Evolutionary conservation across 1,140 invertebrate genomes (phyloP), one percentile per base, ranked within the genome.

Genomic region (Cardiocondyla obscurior): DNA sequence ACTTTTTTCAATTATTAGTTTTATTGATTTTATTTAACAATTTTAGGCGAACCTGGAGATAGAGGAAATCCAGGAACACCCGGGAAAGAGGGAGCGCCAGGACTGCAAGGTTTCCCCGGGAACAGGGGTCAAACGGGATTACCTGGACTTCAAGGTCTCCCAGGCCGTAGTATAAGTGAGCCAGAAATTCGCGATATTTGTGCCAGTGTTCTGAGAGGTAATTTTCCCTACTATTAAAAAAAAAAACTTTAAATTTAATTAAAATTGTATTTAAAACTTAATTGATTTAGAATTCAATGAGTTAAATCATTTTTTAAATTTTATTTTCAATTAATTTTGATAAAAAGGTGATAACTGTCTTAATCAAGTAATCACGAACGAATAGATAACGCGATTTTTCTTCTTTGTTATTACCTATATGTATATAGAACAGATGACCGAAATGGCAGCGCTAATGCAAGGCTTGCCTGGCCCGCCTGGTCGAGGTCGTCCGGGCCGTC

Each of bases 401-500:
- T 86, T 86, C n/a, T 8, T 86, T 70, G 70, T 82, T 82, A 42
- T 46, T 12, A 57, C n/a, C 2, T 79, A 65, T 33, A 36, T 69
- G 76, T 36, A 85, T 89, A 89, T 90, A 96, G 96, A 96, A 85
- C 95, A 96, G 93, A 91, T 96, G 86, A 93, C 92, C 33, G 96
- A 96, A 85, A 92, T 96, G 86, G 94, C 95, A 84, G 90, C 94
- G 44, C 94, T 94, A 46, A 92, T 96, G 82, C 91, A 94, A 73
- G 96, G 96, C 39, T 95, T 95, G 25, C 95, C 96, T 58, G 96
- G 96, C 42, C 94, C 94, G 22, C 95, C 96, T 60, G 96, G 96
- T 53, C 90, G 94, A 83, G 94, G 95, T 60, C 95, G 94, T 90
- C 94, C 94, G 85, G 95, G 96, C 72, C 93, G 94, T 85, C 94